Base-by-base conservation (phyloP, 2,113 vertebrate species). In the Mionectes macconnelli region DNA sequence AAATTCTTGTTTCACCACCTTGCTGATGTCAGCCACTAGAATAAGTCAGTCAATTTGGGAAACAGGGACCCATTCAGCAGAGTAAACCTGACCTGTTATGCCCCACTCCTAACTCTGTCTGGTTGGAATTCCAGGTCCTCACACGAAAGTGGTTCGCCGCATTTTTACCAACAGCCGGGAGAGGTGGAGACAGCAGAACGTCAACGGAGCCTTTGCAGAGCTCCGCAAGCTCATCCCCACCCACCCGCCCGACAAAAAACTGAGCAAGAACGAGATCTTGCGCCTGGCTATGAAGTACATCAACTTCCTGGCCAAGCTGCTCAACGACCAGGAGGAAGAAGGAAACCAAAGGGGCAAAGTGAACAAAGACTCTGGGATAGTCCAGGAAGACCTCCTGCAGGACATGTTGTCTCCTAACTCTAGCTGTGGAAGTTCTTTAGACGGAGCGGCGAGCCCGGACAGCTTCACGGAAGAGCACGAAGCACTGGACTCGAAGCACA, bases 251-350 rank as follows among this genome's bases (percentile, higher is more conserved):
- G 99, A 99, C 97, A 99, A 99, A 95, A 99, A 99, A 89, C 98
- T 99, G 74, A 99, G 99, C 98, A 99, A 99, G 97, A 99, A 99
- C 1, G 99, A 99, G 97, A 99, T 99, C 82, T 96, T 99, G 81
- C 98, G 99, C 74, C 98, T 99, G 64, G 99, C 99, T 33, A 99
- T 99, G 99, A 99, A 99, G 97, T 99, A 99, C 95, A 99, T 99
- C 97, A 99, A 99, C 96, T 99, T 99, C 97, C 98, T 99, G 89
- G 99, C 99, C 97, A 99, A 99, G 96, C 98, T 99, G 87, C 98
- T 99, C 72, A 99, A 98, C 16, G 99, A 99, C 96, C 99, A 99
- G 96, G 99, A 99, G 47, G 99, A 99, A 67, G 98, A 99, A 92
- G 99, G 98, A 90, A 98, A 98, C 95, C 98, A 98, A 94, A 96